phyloP scores from a whole-genome alignment of 1,140 invertebrate genomes.

The Bicyclus anynana region DNA sequence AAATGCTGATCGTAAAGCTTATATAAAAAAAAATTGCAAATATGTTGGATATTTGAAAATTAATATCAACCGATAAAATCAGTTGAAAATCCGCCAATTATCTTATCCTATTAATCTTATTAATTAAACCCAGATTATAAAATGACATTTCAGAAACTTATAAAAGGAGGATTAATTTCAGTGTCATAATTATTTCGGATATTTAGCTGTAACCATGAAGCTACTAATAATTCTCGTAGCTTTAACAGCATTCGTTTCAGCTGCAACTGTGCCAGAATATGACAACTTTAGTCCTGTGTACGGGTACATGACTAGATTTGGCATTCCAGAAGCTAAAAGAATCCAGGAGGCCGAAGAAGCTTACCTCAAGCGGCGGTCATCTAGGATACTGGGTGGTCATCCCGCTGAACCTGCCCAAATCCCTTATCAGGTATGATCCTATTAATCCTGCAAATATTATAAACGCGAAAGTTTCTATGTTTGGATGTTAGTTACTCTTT shows the following conservation, averaged over 20 bases:
- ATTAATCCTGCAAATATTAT: too few relatives aligned
- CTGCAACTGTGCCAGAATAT: slow-evolving; percentile 3
- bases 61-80: neutral
- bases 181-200: neutral
- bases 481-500: too few relatives aligned
- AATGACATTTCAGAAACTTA: neutral
- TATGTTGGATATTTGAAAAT: neutral
- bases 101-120: neutral
- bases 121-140: neutral
- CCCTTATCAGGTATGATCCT: slow-evolving; percentile 26
- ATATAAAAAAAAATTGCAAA: too few relatives aligned
- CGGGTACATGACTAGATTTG: slow-evolving; percentile 35
- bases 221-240: slow-evolving; percentile 12
- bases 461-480: too few relatives aligned
- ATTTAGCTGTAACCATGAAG: slow-evolving; percentile 17
- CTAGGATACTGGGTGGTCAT: slow-evolving; percentile 13
- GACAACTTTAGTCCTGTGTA: slow-evolving; percentile 22
- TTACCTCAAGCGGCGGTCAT: neutral
- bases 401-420: slow-evolving; percentile 16
- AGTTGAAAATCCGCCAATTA: neutral
- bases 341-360: slow-evolving; percentile 39
- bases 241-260: slow-evolving; percentile 17
- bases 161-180: neutral
- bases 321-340: slow-evolving; percentile 40
- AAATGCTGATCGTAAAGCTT: too few relatives aligned